phyloP scores from a whole-genome alignment of 2,113 vertebrate genomes.

The Willisornis vidua region DNA sequence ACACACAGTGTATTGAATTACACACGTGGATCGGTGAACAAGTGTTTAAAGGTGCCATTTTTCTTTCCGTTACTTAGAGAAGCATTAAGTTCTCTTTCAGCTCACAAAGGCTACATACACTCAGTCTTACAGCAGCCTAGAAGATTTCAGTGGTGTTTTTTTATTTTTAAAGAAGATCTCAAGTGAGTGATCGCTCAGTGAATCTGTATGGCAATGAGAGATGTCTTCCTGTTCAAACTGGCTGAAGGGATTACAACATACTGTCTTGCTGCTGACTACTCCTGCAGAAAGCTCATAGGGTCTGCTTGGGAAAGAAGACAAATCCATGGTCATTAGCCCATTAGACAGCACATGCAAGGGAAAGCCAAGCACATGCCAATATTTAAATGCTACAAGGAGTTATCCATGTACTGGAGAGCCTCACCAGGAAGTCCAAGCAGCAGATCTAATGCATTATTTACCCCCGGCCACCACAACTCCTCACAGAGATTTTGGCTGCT shows the following conservation, averaged over 20 bases:
- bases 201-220: background rate
- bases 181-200: background rate
- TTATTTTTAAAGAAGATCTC: background rate
- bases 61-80: background rate
- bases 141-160: background rate
- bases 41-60: background rate
- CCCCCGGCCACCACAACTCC: background rate
- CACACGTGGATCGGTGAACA: background rate
- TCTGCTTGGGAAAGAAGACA: background rate
- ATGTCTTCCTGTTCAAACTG: background rate
- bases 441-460: background rate
- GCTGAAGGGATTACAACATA: background rate
- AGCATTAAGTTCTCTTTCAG: background rate
- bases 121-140: background rate
- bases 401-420: background rate
- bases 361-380: background rate
- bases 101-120: background rate
- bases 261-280: background rate
- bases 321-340: background rate
- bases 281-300: background rate
- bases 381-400: background rate
- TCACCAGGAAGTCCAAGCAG: background rate
- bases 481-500: background rate
- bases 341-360: background rate
- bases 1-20: background rate